Conservation (phyloP, 2,113 vertebrate genomes). For the Sylvietta virens region DNA sequence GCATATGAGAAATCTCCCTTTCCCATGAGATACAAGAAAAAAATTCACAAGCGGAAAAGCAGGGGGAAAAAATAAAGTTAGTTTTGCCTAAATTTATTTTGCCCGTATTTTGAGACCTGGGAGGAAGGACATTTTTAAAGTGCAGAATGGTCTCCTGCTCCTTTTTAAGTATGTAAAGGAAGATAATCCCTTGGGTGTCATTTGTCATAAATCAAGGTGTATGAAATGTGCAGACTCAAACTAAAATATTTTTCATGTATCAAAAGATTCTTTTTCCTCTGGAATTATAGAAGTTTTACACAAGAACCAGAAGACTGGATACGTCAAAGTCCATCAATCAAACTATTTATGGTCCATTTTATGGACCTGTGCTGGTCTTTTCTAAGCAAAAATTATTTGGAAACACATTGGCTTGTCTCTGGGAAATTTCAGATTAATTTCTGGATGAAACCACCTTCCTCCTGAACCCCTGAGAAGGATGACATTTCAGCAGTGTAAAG, state of each 20-base stretch:
- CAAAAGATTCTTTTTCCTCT: background rate
- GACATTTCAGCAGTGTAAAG: background rate
- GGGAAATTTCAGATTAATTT: background rate
- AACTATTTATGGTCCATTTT: background rate
- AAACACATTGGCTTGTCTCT: background rate
- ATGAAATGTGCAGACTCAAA: background rate
- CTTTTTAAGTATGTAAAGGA: background rate
- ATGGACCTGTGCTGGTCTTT: background rate
- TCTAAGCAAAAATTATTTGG: background rate
- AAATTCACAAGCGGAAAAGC: background rate
- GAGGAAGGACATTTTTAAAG: background rate
- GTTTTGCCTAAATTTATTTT: background rate
- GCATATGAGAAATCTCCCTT: background rate
- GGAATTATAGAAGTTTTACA: background rate
- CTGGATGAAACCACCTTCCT: accelerated
- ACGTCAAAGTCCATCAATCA: background rate
- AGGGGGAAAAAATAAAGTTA: background rate
- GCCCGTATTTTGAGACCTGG: background rate
- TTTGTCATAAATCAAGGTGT: background rate
- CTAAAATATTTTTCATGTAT: background rate
- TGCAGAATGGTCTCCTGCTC: background rate
- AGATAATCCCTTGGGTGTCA: background rate
- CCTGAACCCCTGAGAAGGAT: background rate
- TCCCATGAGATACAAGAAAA: background rate
- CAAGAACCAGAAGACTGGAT: background rate